These are phyloP conservation scores for Chionomys nivalis DNA, from an alignment of 2,113 vertebrate species.

Conservation along the genomic window DNA sequence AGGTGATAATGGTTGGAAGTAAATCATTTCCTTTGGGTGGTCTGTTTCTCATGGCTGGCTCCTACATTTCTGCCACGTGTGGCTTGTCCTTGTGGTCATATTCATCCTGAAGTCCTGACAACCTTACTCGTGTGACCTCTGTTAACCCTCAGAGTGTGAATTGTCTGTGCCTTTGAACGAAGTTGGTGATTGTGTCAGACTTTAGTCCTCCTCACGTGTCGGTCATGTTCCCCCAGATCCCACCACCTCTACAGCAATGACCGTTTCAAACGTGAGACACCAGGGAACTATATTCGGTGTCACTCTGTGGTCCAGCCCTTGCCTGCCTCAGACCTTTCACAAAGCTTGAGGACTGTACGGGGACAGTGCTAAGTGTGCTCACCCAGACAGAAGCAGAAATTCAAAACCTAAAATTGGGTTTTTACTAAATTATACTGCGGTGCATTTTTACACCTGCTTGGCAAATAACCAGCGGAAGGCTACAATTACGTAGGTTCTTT, in stretches of 20 bases:
- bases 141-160: not conserved
- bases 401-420: slow-evolving; percentile 66
- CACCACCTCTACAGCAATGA: not conserved
- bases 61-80: too few relatives aligned
- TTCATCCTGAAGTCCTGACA: not conserved
- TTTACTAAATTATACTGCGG: slow-evolving; percentile 49
- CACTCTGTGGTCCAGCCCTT: not conserved
- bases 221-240: too few relatives aligned
- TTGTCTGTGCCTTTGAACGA: not conserved
- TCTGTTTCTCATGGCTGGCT: too few relatives aligned
- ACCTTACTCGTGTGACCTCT: not conserved
- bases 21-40: too few relatives aligned
- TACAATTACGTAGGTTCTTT: slow-evolving; percentile 63
- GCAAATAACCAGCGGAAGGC: slow-evolving; percentile 52
- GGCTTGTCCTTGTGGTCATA: not conserved
- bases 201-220: not conserved
- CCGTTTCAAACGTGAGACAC: slow-evolving; percentile 2
- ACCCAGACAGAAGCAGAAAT: slow-evolving; percentile 32
- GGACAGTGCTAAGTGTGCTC: not conserved
- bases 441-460: slow-evolving; percentile 66
- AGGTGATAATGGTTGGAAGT: too few relatives aligned
- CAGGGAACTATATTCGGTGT: not conserved
- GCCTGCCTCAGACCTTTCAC: not conserved
- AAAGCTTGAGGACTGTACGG: not conserved
- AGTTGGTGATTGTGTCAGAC: not conserved